Evolutionary conservation across 1,140 invertebrate genomes (phyloP), one percentile per base, ranked within the genome.

Genomic region (Parasteatoda tepidariorum): DNA sequence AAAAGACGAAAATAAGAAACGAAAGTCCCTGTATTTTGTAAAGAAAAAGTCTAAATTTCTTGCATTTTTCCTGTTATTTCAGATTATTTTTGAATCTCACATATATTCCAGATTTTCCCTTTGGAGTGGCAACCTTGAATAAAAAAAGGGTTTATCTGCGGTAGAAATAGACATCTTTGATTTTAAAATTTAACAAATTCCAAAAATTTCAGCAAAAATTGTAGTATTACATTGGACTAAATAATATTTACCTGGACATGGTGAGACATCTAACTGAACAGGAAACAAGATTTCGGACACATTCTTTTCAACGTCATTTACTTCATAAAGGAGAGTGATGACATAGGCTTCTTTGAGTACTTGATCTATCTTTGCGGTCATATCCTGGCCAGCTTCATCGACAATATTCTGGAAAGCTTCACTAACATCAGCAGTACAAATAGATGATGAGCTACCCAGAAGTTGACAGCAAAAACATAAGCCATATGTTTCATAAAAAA

Each of bases 271-370:
- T 18, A 15, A 24, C 2, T 22, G 7, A 31, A 28, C 22, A 9
- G 64, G 73, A 71, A 76, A 84, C 22, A 84, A n/a, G 11, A 54
- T n/a, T n/a, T 84, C 55, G 3, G 15, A 48, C 9, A 84, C 54
- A 70, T 84, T 84, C 4, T 75, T 22, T 62, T 84, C 73, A 67
- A 67, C 48, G 2, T 26, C 54, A 61, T 84, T 73, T 30, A 24
- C 48, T 34, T 68, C 70, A 54, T 59, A 33, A 7, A 78, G n/a
- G 2, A 84, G 41, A 6, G 83, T 33, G 18, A 84, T 13, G 28
- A 33, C 11, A n/a, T n/a, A 70, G 3, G 41, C 13, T 3, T 30
- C 28, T 18, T 70, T 48, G 33, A 0, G 15, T 4, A 61, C 22
- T 28, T 22, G 15, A 62, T 76, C 54, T 15, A 76, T 34, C 54